Percentiles rank a stretch among this genome's conserved stretches.
phyloP scores from a whole-genome alignment of 2,888 invertebrate genomes.

The Lycophotia porphyrea region DNA sequence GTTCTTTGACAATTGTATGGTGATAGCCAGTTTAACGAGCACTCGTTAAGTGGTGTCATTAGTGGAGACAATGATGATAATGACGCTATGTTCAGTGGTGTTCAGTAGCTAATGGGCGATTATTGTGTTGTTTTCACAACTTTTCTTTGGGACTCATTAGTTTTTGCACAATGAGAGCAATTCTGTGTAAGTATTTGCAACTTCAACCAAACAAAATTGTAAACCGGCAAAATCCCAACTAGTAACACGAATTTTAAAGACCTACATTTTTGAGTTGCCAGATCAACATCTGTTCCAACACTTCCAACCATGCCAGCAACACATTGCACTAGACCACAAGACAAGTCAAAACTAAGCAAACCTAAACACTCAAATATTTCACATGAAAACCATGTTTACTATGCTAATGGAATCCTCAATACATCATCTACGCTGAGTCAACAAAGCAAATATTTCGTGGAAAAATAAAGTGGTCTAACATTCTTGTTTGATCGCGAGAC shows the following conservation, averaged over 20 bases:
- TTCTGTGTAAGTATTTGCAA: constrained; percentile 19
- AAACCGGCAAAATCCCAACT: not conserved
- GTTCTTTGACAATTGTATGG: constrained; percentile 55
- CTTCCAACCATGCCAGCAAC: constrained; percentile 9
- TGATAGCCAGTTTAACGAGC: constrained; percentile 55
- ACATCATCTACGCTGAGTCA: constrained; percentile 53
- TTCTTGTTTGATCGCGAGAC: constrained; percentile 64
- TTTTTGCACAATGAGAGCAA: constrained; percentile 40
- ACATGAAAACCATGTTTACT: constrained; percentile 56
- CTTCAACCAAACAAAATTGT: not conserved
- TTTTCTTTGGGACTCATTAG: constrained; percentile 39
- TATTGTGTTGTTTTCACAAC: constrained; percentile 52
- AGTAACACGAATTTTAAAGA: not conserved
- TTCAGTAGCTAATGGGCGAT: constrained; percentile 55
- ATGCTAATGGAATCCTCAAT: constrained; percentile 62
- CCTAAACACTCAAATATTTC: constrained; percentile 41
- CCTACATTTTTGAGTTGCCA: not conserved
- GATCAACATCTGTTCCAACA: not conserved
- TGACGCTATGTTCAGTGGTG: constrained; percentile 48
- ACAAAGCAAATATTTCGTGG: constrained; percentile 60
- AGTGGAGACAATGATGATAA: constrained; percentile 52
- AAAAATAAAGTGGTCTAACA: constrained; percentile 64
- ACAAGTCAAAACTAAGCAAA: constrained; percentile 39
- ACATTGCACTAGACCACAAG: constrained; percentile 37
- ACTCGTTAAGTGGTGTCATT: constrained; percentile 54